Conservation (phyloP, 2,888 invertebrate species). For the Nipponacmea schrenckii region DNA sequence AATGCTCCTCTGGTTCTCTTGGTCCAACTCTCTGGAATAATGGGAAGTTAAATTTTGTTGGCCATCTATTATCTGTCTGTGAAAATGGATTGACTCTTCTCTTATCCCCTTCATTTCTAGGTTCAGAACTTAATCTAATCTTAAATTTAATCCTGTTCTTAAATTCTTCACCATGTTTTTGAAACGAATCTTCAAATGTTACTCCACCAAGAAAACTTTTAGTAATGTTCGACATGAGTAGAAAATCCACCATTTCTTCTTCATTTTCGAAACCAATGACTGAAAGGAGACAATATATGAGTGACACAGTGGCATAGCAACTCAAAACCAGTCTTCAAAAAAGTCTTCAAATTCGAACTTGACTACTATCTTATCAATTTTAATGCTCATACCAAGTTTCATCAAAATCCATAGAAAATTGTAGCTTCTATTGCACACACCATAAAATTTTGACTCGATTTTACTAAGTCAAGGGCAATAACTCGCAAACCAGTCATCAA, state of each 20-base stretch:
- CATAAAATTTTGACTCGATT: too few relatives aligned
- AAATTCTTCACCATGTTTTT: conserved; percentile 21
- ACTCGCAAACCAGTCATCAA: too few relatives aligned
- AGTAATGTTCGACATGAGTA: conserved; percentile 52
- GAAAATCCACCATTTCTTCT: conserved; percentile 62
- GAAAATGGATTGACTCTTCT: conserved; percentile 33
- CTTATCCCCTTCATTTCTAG: conserved; percentile 29
- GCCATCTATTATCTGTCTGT: conserved; percentile 72
- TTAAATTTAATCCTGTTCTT: conserved; percentile 41
- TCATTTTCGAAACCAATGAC: conserved; percentile 64
- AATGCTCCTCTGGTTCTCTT: conserved; percentile 70
- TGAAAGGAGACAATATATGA: conserved; percentile 23
- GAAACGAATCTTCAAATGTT: conserved; percentile 37
- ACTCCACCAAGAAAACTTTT: conserved; percentile 49
- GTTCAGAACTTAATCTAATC: conserved; percentile 44
- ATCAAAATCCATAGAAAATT: too few relatives aligned
- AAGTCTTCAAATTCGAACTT: too few relatives aligned
- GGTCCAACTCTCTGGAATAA: conserved; percentile 77
- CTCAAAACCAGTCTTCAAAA: too few relatives aligned
- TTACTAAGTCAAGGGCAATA: too few relatives aligned
- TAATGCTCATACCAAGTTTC: too few relatives aligned
- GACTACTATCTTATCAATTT: too few relatives aligned
- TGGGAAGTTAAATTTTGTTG: conserved; percentile 77
- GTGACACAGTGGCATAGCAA: too few relatives aligned
- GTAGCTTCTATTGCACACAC: too few relatives aligned